Evolutionary conservation across 2,113 vertebrate genomes (phyloP), one percentile per base, ranked within the genome.

Genomic region (Rhinichthys klamathensis): DNA sequence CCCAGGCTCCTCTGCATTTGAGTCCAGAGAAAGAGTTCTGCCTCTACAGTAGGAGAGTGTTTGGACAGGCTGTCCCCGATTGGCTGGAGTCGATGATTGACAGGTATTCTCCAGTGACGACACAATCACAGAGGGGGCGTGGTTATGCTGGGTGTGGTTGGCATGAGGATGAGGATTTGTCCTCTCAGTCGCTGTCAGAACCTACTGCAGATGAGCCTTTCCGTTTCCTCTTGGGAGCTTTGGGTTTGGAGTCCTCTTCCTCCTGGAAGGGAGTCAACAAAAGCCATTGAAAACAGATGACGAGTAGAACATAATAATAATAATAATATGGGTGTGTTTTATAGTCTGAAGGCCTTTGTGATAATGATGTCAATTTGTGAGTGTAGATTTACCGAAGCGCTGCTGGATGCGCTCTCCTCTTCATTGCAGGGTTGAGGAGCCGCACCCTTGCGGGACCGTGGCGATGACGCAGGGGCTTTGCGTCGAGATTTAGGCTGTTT

Each of bases 171-270:
- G 46, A 67, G 61, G 67, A 23, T 63, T 61, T 76, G 56, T 76
- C 67, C 73, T 83, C 41, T 98, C 96, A 99, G 95, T 99, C 97
- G 88, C 97, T 99, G 94, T 98, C 97, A 0, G 97, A 98, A 75
- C 96, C 97, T 38, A 98, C 96, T 0, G 97, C 96, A 0, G 96
- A 97, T 0, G 96, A 97, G 6, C 97, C 96, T 91, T 98, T 99
- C 91, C 97, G 92, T 92, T 99, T 99, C 91, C 97, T 92, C 86
- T 99, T 99, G 10, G 96, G 93, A 0, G 97, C 96, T 91, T 98
- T 99, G 49, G 97, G 97, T 80, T 98, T 99, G 3, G 97, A 95
- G 91, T 97, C 97, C 83, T 98, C 97, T 46, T 98, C 97, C 91
- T 99, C 97, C 97, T 98, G 89, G 16, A 32, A 32, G 2, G 7